Base-by-base conservation (phyloP, 2,888 invertebrate species). In the Maniola hyperantus region DNA sequence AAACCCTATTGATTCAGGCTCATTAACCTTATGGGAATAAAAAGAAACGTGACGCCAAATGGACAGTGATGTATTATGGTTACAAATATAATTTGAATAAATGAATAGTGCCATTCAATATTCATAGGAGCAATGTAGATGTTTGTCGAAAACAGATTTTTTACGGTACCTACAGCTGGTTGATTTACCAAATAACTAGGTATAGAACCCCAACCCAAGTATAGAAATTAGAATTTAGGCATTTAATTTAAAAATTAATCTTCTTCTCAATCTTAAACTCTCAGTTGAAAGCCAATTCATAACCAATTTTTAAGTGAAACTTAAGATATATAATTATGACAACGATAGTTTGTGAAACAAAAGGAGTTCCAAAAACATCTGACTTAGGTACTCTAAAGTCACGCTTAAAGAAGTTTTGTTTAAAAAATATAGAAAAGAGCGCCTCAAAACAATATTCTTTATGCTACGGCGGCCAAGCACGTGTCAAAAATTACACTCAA, bases 401-500 rank as follows among this genome's bases (percentile, higher is more conserved):
- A n/a, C n/a, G n/a, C n/a, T n/a, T n/a, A n/a, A n/a, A n/a, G n/a
- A n/a, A n/a, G 10, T 10, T 20, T 20, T 46, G 18, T 50, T 20
- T 20, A 10, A 20, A 50, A 6, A 15, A 6, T 0, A 18, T 48
- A 6, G 39, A 11, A 39, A 4, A 18, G 8, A 51, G 5, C 13
- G 11, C 33, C 26, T 54, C 46, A 48, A 58, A 55, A 68, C 34
- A 62, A 26, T n/a, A 65, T 42, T 64, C 39, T 66, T 65, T 65
- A 63, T 59, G 72, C 55, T 64, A 46, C 34, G 64, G 70, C 72
- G 72, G 66, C 53, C 53, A 62, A 65, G 65, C 68, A 76, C 71
- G 70, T 75, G 74, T 74, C 72, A 65, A 67, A 74, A 76, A 71
- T 74, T 75, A 75, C 71, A 72, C 71, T 71, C 71, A 72, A 74